A percentile compares a stretch with the other conserved stretches of the same genome.
These are phyloP conservation scores for Acleris holmiana DNA, from an alignment of 2,888 invertebrate species.

Conservation along the genomic window DNA sequence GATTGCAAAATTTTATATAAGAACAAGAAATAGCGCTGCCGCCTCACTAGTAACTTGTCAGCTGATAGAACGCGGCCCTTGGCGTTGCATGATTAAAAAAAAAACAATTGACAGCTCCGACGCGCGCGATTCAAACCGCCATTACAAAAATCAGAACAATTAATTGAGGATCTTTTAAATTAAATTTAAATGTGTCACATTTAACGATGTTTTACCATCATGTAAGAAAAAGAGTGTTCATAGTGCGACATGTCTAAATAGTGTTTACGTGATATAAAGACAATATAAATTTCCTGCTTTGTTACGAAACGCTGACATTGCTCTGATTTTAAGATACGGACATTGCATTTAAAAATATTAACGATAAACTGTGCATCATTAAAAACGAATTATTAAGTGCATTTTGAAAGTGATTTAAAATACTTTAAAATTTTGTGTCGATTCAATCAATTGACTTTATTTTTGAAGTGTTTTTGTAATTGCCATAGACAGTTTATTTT, in stretches of 20 bases:
- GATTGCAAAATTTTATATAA: constrained; percentile 56
- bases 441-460: constrained; percentile 23
- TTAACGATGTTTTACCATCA: constrained; percentile 34
- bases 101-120: constrained; percentile 24
- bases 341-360: constrained; percentile 30
- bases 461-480: constrained; percentile 12
- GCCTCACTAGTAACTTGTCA: constrained; percentile 45
- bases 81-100: constrained; percentile 29
- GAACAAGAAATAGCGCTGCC: constrained; percentile 35
- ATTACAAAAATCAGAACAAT: not conserved
- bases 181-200: not conserved
- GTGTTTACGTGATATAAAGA: constrained; percentile 29
- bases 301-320: constrained; percentile 29
- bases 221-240: constrained; percentile 33
- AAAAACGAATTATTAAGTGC: constrained; percentile 40
- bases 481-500: constrained; percentile 32
- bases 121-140: constrained; percentile 15
- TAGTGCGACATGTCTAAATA: constrained; percentile 28
- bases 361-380: constrained; percentile 32
- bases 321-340: constrained; percentile 20
- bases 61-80: constrained; percentile 36
- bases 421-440: not conserved
- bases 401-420: constrained; percentile 45
- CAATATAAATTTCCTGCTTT: constrained; percentile 6
- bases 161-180: constrained; percentile 1